Percentiles rank a stretch among this genome's conserved stretches.
Conservation (phyloP, 2,113 vertebrate species). For the Brachypodius melanocephalos region DNA sequence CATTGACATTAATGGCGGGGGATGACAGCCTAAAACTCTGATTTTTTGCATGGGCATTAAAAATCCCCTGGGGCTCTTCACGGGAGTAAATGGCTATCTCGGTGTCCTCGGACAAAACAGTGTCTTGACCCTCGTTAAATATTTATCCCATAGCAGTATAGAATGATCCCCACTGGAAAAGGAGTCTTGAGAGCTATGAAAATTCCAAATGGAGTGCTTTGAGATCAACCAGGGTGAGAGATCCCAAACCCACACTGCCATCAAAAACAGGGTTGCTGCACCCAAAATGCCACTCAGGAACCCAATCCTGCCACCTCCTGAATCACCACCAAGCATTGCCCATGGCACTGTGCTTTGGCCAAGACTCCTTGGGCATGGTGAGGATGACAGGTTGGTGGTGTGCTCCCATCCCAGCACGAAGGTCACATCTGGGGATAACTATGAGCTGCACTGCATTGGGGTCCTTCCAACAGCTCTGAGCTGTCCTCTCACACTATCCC, state of each 20-base stretch:
- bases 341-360: background rate
- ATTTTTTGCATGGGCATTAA: conserved; percentile 36
- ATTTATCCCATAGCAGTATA: background rate
- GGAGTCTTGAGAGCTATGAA: background rate
- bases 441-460: fast-evolving
- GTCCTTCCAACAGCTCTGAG: background rate
- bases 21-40: conserved; percentile 15
- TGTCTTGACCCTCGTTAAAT: conserved; percentile 39
- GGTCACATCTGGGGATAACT: background rate
- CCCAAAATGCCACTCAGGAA: background rate
- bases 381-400: background rate
- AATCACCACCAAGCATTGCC: background rate
- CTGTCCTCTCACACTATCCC: background rate
- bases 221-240: background rate
- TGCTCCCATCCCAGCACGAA: background rate
- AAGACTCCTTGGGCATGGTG: background rate
- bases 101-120: background rate
- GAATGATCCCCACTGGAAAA: background rate
- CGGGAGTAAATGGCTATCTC: background rate
- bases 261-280: background rate
- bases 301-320: fast-evolving
- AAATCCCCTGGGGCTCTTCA: conserved; percentile 15
- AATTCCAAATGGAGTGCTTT: background rate
- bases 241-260: background rate
- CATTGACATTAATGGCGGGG: conserved; percentile 38